Conservation (phyloP, 2,113 vertebrate genomes). For the Rhombomys opimus region DNA sequence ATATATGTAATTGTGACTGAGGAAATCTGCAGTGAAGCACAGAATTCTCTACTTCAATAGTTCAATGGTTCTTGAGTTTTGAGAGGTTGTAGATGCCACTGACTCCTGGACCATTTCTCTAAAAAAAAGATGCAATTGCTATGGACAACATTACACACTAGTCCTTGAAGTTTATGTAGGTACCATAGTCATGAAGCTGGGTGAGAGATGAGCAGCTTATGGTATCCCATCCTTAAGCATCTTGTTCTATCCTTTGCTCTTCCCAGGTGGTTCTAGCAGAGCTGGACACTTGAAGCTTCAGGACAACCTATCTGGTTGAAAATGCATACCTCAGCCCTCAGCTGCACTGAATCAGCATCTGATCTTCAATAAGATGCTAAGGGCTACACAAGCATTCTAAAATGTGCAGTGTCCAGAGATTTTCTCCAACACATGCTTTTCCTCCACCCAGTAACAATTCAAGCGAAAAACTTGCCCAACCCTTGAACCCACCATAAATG, state of each 20-base stretch:
- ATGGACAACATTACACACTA: not conserved
- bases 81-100: not conserved
- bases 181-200: not conserved
- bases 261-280: not conserved
- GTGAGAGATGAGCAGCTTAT: not conserved
- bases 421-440: not conserved
- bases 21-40: not conserved
- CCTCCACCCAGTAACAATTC: not conserved
- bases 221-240: too few relatives aligned
- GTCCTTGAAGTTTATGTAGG: not conserved
- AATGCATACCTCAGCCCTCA: not conserved
- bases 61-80: not conserved
- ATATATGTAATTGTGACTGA: not conserved
- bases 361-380: not conserved
- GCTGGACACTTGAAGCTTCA: accelerated
- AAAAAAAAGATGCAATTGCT: not conserved
- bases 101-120: not conserved
- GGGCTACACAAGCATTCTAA: not conserved
- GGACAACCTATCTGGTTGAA: not conserved
- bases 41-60: not conserved
- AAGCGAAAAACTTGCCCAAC: not conserved
- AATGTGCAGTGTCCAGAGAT: not conserved
- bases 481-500: not conserved
- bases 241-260: not conserved
- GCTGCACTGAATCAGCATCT: not conserved